Conservation (phyloP, 2,888 invertebrate species). For the Papilio demoleus region DNA sequence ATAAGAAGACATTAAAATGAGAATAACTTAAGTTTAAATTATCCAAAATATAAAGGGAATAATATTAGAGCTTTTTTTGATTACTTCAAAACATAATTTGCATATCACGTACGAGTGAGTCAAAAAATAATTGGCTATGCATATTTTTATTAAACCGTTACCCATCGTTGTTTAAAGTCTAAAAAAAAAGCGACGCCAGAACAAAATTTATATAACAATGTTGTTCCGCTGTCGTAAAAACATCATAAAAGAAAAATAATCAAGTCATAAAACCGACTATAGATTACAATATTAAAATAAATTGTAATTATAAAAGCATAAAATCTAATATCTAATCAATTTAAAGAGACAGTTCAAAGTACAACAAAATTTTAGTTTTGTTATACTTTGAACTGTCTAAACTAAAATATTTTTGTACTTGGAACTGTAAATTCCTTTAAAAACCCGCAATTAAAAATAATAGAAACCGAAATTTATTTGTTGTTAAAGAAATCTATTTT, state of each 20-base stretch:
- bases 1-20: too few relatives aligned
- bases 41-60: too few relatives aligned
- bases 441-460: not conserved
- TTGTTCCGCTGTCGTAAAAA: conserved; percentile 5
- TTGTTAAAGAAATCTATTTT: not conserved
- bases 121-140: not conserved
- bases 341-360: not conserved
- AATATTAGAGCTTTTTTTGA: not conserved
- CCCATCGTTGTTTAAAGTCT: not conserved
- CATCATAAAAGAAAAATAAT: not conserved
- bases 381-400: not conserved
- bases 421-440: too few relatives aligned
- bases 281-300: not conserved
- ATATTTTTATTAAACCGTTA: not conserved
- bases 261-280: not conserved
- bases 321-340: not conserved
- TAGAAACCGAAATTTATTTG: not conserved
- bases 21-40: too few relatives aligned
- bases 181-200: not conserved
- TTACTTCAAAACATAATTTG: not conserved
- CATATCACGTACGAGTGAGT: not conserved
- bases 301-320: not conserved
- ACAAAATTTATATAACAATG: not conserved
- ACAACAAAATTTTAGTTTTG: not conserved
- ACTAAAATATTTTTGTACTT: not conserved